phyloP scores from a whole-genome alignment of 2,113 vertebrate genomes.

The Loxodonta africana region DNA sequence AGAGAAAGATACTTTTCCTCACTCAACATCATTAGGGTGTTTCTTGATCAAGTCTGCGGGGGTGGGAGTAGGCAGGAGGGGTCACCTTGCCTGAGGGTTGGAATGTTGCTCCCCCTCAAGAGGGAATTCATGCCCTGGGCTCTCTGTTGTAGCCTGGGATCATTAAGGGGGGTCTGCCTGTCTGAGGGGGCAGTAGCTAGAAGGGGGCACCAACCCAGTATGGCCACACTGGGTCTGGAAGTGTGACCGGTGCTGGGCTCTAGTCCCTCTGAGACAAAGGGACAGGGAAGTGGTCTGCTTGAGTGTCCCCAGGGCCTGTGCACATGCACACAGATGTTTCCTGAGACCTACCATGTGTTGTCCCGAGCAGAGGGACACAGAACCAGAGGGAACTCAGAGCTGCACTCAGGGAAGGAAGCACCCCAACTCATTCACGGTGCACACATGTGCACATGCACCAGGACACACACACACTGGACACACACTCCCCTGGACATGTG shows the following conservation, averaged over 20 bases:
- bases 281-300: background rate
- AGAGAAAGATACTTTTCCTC: slow-evolving; percentile 36
- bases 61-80: background rate
- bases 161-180: background rate
- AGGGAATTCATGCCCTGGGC: background rate
- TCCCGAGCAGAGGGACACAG: background rate
- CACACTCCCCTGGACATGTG: background rate
- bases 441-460: background rate
- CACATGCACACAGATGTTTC: background rate
- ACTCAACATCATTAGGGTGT: background rate
- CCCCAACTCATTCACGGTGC: background rate
- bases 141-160: background rate
- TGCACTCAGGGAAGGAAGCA: background rate
- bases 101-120: background rate
- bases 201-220: background rate
- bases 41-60: slow-evolving; percentile 1
- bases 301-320: background rate
- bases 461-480: background rate
- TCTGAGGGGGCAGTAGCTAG: background rate
- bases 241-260: background rate
- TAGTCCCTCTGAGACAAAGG: background rate
- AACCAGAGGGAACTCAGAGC: background rate
- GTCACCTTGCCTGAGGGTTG: background rate
- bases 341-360: background rate
- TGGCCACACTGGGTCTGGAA: background rate